Evolutionary conservation across 1,140 invertebrate genomes (phyloP), one percentile per base, ranked within the genome.

Genomic region (Drosophila kohkoa): DNA sequence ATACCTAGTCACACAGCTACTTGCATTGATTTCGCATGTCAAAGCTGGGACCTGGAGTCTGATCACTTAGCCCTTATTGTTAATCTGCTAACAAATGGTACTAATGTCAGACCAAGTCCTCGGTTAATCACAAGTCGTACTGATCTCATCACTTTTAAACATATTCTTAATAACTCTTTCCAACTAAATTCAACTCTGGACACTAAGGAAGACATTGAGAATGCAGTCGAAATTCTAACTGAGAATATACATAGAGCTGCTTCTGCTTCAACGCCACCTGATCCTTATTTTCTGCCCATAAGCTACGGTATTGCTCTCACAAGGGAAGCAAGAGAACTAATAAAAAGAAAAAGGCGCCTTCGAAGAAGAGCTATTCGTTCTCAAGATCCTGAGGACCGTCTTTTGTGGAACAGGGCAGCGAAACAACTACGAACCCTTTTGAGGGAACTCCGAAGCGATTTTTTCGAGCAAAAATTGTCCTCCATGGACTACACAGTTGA

Each of bases 401-500:
- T n/a, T n/a, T n/a, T n/a, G n/a, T n/a, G n/a, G n/a, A n/a, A n/a
- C n/a, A 51, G 54, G n/a, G 46, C 46, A 51, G 55, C 54, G 13
- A 58, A 15, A 10, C 54, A 59, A 16, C 32, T 59, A 7, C 16
- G 28, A 46, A 20, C 1, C 8, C 11, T 66, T 16, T 48, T 66
- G 38, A 46, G 20, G 6, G 65, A 68, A 41, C 64, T 59, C 5
- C 15, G 52, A 46, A 64, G 58, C 48, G 43, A 71, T 15, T 71
- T 71, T 16, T 63, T 71, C 13, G 49, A 74, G 51, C 57, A 74
- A 48, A 74, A 74, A 57, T 30, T 67, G 5, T 15, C 41, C 2
- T 63, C 57, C n/a, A 67, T 58, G 58, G 54, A 74, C 41, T 74
- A 74, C 15, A 74, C 57, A 5, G 16, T n/a, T n/a, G n/a, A n/a